Percentiles rank a stretch among this genome's conserved stretches.
These are phyloP conservation scores for Lates calcarifer DNA, from an alignment of 2,113 vertebrate species.

Conservation along the genomic window DNA sequence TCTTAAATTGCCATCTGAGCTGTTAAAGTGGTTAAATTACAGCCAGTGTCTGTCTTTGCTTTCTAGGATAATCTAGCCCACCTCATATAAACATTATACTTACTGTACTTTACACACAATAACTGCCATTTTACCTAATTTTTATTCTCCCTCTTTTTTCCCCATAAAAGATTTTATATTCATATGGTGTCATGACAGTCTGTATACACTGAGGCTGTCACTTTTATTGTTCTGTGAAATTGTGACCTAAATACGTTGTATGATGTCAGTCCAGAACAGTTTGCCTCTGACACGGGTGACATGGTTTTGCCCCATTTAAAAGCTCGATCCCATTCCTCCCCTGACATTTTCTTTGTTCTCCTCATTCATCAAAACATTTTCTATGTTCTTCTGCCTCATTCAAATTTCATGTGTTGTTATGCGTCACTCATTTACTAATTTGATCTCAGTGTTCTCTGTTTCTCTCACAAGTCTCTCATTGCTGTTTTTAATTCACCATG, in stretches of 20 bases:
- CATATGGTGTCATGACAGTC: too few species aligned
- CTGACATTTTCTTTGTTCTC: background rate
- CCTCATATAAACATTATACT: too few species aligned
- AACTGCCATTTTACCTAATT: too few species aligned
- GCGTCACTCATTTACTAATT: background rate
- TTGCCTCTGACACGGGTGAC: background rate
- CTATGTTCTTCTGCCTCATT: background rate
- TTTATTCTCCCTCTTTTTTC: too few species aligned
- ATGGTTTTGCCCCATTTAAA: background rate
- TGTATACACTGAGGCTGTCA: background rate
- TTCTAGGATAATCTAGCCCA: too few species aligned
- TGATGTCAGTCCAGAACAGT: background rate
- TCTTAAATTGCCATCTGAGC: background rate
- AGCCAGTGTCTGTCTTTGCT: background rate
- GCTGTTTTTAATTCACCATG: background rate
- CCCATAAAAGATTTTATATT: background rate
- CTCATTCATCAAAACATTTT: background rate
- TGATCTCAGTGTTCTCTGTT: background rate
- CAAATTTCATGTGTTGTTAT: background rate
- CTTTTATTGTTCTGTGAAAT: background rate
- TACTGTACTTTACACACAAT: too few species aligned
- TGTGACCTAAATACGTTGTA: background rate
- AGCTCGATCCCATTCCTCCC: background rate
- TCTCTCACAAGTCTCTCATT: background rate
- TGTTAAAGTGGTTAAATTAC: slow-evolving; percentile 3